Base-by-base conservation (phyloP, 1,140 invertebrate species). In the Trinorchestia longiramus region DNA sequence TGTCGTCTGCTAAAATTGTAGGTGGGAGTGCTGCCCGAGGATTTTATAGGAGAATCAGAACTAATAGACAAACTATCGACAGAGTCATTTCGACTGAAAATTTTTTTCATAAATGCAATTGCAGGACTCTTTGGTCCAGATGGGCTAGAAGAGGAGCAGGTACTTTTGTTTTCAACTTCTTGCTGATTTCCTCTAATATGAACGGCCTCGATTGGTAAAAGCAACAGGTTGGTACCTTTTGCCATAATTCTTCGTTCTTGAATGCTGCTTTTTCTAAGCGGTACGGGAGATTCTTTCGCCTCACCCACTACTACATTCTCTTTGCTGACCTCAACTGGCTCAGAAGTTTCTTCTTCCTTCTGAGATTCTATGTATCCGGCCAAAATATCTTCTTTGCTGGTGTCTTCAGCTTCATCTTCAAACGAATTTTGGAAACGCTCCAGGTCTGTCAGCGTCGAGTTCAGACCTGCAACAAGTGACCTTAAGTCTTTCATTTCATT, bases 21-120 rank as follows among this genome's bases (percentile, higher is more conserved):
- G 3, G 43, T 11, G 43, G 92, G 44, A 47, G 43, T n/a, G 36
- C 44, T 44, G 44, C 11, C 36, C 11, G 8, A 8, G 36, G 44
- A 47, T 43, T 94, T 94, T 43, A 94, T 94, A 1, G 92, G 43
- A 45, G 92, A 94, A 45, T 94, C 92, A 11, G 92, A 94, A 94
- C 92, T 94, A 40, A 4, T 45, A 47, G 92, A 94, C 44, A 94
- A 94, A 94, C 47, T 94, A 40, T 94, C 92, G 3, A 11, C 36
- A 3, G 92, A 94, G 43, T 47, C 44, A 47, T 94, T 94, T 3
- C 92, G 43, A 43, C 43, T 94, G 40, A 94, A 94, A 47, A 94
- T 94, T 47, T 94, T 94, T 40, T 94, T 94, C 92, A 94, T 94
- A 19, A 94, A 94, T 94, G 92, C 92, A 43, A 94, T 40, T 11